Evolutionary conservation across 2,797 vertebrate genomes (phyloP), one percentile per base, ranked within the genome.

Genomic region (Malacoraja senta): DNA sequence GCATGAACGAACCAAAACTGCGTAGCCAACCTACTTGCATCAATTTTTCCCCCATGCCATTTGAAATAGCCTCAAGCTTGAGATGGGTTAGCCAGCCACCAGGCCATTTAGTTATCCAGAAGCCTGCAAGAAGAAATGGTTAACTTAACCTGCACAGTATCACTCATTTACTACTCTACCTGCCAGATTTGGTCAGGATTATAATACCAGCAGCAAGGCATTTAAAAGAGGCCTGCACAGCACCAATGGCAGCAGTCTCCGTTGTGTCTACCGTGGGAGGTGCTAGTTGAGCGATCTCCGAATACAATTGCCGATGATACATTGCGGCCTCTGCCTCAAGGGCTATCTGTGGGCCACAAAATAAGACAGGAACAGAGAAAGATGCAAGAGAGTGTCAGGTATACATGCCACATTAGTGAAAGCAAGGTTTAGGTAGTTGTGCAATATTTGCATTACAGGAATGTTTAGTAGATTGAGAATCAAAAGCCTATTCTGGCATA

Each of bases 151-250:
- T 72, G 21, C 90, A 91, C 68, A 44, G 63, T 1, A 74, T 19
- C 17, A 74, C 68, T 92, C 44, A 81, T 95, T 95, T 96, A 95
- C 95, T 68, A 19, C 74, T 74, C 21, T 98, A 99, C 99, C 99
- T 99, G 97, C 98, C 99, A 94, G 98, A 96, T 95, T 98, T 99
- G 95, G 99, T 99, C 95, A 99, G 98, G 93, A 99, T 98, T 94
- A 99, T 98, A 95, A 99, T 98, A 95, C 98, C 99, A 95, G 97
- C 99, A 84, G 99, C 99, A 95, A 97, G 98, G 96, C 98, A 99
- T 96, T 99, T 99, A 97, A 99, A 99, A 94, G 99, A 98, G 81
- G 99, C 97, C 96, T 99, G 99, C 65, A 99, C 98, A 81, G 99
- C 96, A 17, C 99, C 99, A 93, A 99, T 98, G 93, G 99, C 98